Base-by-base conservation (phyloP, 1,140 invertebrate species). In the Caenorhabditis latens region DNA sequence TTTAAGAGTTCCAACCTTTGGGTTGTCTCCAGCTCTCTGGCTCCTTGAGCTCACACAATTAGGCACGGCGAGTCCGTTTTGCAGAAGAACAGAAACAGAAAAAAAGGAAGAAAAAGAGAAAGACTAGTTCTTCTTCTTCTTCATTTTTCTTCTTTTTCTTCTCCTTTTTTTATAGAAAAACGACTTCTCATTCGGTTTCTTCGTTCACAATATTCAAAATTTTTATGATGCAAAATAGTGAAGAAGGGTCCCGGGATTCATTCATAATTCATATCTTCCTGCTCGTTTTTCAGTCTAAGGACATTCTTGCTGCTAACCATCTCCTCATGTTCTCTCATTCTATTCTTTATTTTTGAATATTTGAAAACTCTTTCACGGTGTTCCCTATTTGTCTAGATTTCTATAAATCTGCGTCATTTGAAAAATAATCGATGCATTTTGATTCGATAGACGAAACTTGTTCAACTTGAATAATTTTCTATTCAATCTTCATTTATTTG, bases 41-140 rank as follows among this genome's bases (percentile, higher is more conserved):
- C 71, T 79, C 71, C 43, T 79, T 79, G 71, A 79, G 71, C 71
- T 50, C 71, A 50, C 71, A 79, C 71, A 79, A 79, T 79, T 79
- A 79, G 43, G 71, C 46, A 50, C 71, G 71, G 71, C 71, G 71
- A 79, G 71, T 63, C 71, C 71, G 40, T 79, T 79, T 79, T 79
- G 71, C 71, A 79, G 71, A 50, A 50, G 32, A 79, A 24, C 7
- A 79, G 40, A 79, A 67, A 43, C 42, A 71, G 16, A 46, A 71
- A 71, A 65, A 40, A 65, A 2, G 9, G 32, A 65, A 65, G 61
- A 71, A 71, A 71, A 71, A 71, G 42, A 71, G 19, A 46, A 71
- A 71, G 40, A 71, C 11, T 71, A 71, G 65, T 71, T 71, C 65
- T 43, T 71, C 40, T 46, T 46, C 65, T 71, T 19, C 65, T 32